Conservation (phyloP, 2,888 invertebrate species). For the Philaethria dido region DNA sequence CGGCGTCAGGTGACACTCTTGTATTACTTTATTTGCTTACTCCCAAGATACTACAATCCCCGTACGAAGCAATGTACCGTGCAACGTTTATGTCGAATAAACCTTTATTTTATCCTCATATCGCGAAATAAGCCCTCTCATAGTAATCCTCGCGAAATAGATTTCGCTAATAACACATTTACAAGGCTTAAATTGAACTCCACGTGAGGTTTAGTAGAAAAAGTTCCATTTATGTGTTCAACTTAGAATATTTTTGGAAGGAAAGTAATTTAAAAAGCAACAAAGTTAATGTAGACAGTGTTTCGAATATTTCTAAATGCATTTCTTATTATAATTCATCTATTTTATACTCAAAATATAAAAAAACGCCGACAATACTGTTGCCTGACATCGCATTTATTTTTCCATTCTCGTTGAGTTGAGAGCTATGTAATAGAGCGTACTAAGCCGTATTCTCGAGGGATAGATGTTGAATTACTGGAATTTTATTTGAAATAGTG, state of each 20-base stretch:
- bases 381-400: conserved; percentile 36
- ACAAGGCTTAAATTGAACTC: conserved; percentile 38
- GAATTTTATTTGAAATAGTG: conserved; percentile 46
- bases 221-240: not conserved
- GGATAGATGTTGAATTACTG: conserved; percentile 44
- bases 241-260: not conserved
- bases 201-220: conserved; percentile 16
- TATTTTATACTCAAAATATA: conserved; percentile 7
- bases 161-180: conserved; percentile 42
- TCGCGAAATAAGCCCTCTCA: conserved; percentile 56
- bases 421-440: conserved; percentile 39
- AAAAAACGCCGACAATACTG: conserved; percentile 11
- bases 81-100: conserved; percentile 62
- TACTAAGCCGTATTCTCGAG: conserved; percentile 39
- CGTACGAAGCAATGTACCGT: conserved; percentile 59
- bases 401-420: conserved; percentile 40
- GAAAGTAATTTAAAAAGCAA: not conserved
- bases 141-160: conserved; percentile 44
- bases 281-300: not conserved
- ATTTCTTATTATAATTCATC: conserved; percentile 1
- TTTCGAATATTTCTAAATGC: not conserved
- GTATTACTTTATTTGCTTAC: conserved; percentile 68
- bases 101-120: conserved; percentile 68
- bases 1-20: conserved; percentile 63
- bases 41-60: conserved; percentile 55